A percentile compares a stretch with the other conserved stretches of the same genome.
Conservation (phyloP, 2,888 invertebrate genomes). For the Phlogophora meticulosa region DNA sequence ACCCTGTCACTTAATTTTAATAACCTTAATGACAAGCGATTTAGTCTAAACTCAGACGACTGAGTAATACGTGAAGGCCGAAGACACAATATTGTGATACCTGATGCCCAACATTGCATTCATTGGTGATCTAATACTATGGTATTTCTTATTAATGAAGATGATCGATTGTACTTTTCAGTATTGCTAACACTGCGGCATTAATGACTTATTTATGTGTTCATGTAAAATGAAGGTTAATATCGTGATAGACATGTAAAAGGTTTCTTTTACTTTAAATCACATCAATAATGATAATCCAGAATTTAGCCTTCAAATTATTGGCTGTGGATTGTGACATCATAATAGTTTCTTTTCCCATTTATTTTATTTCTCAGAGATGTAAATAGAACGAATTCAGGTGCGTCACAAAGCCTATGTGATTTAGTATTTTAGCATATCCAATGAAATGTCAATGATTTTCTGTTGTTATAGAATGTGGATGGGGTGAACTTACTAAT, state of each 20-base stretch:
- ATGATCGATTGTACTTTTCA: constrained; percentile 10
- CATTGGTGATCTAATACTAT: constrained; percentile 17
- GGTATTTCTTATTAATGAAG: constrained; percentile 10
- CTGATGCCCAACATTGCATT: constrained; percentile 38
- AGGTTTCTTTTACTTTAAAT: constrained; percentile 40
- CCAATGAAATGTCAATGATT: constrained; percentile 67
- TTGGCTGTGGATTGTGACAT: constrained; percentile 52
- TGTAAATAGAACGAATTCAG: constrained; percentile 66
- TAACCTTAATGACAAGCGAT: constrained; percentile 36
- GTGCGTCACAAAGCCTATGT: constrained; percentile 75
- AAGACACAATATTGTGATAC: constrained; percentile 60
- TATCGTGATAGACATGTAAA: constrained; percentile 43
- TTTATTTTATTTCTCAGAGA: constrained; percentile 34
- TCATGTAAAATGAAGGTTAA: constrained; percentile 39
- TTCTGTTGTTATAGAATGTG: constrained; percentile 70
- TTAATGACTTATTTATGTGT: constrained; percentile 57
- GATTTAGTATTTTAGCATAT: constrained; percentile 81
- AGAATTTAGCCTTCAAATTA: constrained; percentile 28
- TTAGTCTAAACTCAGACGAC: constrained; percentile 40
- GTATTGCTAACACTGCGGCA: constrained; percentile 48
- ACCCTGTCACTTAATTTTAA: constrained; percentile 55
- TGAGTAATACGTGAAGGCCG: constrained; percentile 38
- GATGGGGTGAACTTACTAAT: constrained; percentile 78
- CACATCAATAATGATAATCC: constrained; percentile 22
- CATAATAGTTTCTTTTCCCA: constrained; percentile 33